Conservation (phyloP, 2,113 vertebrate species). For the Myocastor coypus region DNA sequence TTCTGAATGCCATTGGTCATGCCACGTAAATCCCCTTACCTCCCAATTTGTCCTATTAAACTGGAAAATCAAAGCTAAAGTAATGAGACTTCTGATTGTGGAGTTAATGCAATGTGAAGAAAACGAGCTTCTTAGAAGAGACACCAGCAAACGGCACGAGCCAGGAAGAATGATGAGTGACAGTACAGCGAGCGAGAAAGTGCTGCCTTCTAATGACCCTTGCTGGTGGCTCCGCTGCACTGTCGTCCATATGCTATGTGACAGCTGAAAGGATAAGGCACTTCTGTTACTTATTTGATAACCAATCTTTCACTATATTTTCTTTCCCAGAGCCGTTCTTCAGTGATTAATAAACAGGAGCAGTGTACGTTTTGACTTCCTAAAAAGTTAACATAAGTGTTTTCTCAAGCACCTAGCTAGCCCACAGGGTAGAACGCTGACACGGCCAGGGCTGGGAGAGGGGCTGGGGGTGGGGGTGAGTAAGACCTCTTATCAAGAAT, state of each 20-base stretch:
- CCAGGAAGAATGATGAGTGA: background rate
- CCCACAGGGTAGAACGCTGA: background rate
- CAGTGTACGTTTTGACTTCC: background rate
- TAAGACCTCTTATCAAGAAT: background rate
- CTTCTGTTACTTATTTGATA: background rate
- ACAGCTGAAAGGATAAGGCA: background rate
- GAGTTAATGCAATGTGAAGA: background rate
- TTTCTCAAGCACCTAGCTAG: background rate
- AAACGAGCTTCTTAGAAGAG: slow-evolving; percentile 10
- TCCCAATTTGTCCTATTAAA: background rate
- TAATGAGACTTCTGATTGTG: background rate
- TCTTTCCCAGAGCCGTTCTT: background rate
- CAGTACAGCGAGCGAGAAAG: background rate
- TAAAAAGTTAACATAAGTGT: background rate
- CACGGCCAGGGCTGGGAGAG: background rate
- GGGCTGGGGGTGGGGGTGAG: background rate
- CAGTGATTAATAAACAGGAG: background rate
- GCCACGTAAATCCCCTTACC: background rate
- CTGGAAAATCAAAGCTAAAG: slow-evolving; percentile 10
- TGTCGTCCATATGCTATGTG: background rate
- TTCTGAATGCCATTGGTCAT: background rate
- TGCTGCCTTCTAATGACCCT: background rate
- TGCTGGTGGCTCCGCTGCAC: background rate
- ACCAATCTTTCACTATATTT: background rate
- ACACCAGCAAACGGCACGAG: background rate